phyloP scores from a whole-genome alignment of 2,113 vertebrate genomes.

The Podiceps cristatus region DNA sequence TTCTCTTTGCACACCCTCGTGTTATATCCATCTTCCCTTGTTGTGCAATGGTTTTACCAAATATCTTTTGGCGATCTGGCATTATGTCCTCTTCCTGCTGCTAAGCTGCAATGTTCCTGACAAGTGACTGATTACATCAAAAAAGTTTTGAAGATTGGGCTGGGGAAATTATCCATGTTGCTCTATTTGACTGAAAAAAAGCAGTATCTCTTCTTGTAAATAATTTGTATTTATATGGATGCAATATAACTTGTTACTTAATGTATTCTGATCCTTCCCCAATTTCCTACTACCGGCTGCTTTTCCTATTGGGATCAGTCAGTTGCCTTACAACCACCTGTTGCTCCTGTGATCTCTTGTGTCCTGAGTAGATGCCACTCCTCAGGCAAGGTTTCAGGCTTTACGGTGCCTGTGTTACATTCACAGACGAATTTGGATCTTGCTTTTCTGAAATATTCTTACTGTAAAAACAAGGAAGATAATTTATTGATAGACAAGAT shows the following conservation, averaged over 20 bases:
- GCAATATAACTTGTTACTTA: not conserved
- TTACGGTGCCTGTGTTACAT: not conserved
- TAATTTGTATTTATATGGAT: not conserved
- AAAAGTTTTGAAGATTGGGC: not conserved
- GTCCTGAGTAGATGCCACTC: not conserved
- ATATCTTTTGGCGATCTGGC: not conserved
- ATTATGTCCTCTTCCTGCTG: not conserved
- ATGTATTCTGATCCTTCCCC: not conserved
- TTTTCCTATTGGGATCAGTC: not conserved
- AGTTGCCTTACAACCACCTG: not conserved
- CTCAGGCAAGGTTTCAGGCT: not conserved
- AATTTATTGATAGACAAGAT: not conserved
- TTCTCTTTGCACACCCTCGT: not conserved
- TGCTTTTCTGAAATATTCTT: not conserved
- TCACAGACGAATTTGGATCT: not conserved
- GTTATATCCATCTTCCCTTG: not conserved
- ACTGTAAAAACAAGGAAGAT: not conserved
- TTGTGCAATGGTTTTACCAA: not conserved
- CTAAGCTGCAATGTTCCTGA: not conserved
- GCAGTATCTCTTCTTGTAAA: not conserved
- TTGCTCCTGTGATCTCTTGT: not conserved
- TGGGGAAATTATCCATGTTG: not conserved
- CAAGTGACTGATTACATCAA: not conserved
- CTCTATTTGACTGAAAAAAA: not conserved
- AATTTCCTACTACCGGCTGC: accelerated